Base-by-base conservation (phyloP, 1,140 invertebrate genomes). In the Drosophila truncata region DNA sequence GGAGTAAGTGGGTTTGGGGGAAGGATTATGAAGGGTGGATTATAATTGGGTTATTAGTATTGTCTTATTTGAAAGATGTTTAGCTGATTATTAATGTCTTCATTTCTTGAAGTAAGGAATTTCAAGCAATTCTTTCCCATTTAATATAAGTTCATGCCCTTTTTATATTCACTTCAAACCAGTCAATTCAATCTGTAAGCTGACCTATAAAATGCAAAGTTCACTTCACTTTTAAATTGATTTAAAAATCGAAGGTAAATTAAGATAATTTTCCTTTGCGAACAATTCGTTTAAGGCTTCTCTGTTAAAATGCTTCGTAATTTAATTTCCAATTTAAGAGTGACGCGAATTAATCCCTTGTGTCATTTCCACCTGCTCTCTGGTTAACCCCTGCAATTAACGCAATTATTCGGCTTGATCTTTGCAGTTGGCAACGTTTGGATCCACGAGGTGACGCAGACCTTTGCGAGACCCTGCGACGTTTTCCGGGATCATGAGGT, bases 401-500 rank as follows among this genome's bases (percentile, higher is more conserved):
- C 10, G 27, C 33, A 57, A 57, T 57, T 49, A 64, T 42, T 57
- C 35, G 29, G 8, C 69, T 46, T 94, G 37, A 52, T 46, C 52
- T 78, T 61, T 77, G 18, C 93, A 97, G 97, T 98, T 31, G 97
- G 96, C 25, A 99, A 99, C 93, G 98, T 98, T 94, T 99, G 98
- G 98, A 95, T 99, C 54, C 98, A 98, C 92, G 97, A 98, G 92
- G 93, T 95, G 78, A 98, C 97, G 52, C 98, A 99, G 94, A 97
- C 98, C 93, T 98, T 98, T 91, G 92, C 94, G 27, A 93, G 97
- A 82, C 96, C 96, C 9, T 98, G 97, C 92, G 95, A 93, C 41
- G 86, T 95, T 57, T 93, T 94, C 61, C 93, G 80, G 44, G 91
- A 92, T 61, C 70, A 92, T 58, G 85, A 82, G 62, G 62, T 78